Percentiles rank a stretch among this genome's conserved stretches.
These are phyloP conservation scores for Deladenus siricidicola DNA, from an alignment of 2,888 invertebrate species.

Conservation along the genomic window DNA sequence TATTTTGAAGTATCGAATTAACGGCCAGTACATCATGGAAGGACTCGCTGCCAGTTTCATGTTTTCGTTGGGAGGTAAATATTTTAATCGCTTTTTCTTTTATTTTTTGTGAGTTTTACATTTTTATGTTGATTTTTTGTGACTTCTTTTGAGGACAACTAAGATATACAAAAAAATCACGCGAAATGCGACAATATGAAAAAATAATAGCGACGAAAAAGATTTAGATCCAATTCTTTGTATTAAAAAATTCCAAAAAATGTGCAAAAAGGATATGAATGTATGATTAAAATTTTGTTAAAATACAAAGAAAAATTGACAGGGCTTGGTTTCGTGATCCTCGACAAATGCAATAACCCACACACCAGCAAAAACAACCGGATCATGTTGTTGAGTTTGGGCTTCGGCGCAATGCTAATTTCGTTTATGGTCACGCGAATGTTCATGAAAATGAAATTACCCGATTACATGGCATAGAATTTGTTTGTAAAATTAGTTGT, in stretches of 20 bases:
- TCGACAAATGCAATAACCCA: slow-evolving; percentile 87
- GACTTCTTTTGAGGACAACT: background rate
- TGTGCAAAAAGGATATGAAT: too few species aligned
- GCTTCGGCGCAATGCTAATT: slow-evolving; percentile 9
- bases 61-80: slow-evolving; percentile 80
- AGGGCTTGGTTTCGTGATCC: slow-evolving; percentile 78
- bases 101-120: background rate
- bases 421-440: slow-evolving; percentile 70
- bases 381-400: slow-evolving; percentile 63
- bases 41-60: slow-evolving; percentile 93
- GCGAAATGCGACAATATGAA: too few species aligned
- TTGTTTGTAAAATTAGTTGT: too few species aligned
- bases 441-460: slow-evolving; percentile 98
- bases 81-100: background rate
- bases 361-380: slow-evolving; percentile 69
- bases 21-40: slow-evolving; percentile 99
- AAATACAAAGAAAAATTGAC: too few species aligned
- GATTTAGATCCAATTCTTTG: too few species aligned
- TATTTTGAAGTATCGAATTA: slow-evolving; percentile 61
- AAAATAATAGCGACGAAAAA: too few species aligned
- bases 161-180: too few species aligned
- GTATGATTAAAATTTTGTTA: too few species aligned
- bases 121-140: background rate
- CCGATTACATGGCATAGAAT: slow-evolving; percentile 55
- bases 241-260: too few species aligned